Base-by-base conservation (phyloP, 2,797 vertebrate genomes). In the Anolis apletophallus region DNA sequence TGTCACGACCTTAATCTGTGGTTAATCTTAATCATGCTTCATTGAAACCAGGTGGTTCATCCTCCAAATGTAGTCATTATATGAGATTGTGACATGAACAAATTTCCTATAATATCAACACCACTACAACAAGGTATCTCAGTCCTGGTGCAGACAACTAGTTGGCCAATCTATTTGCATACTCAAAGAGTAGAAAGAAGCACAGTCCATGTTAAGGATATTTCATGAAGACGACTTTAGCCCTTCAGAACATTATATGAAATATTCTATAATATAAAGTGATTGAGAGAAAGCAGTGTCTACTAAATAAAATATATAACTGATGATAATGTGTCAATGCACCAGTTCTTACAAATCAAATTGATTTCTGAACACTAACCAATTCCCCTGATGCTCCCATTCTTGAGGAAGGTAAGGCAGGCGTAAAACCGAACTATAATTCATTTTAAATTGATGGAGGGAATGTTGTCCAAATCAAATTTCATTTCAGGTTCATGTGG, bases 401-500 rank as follows among this genome's bases (percentile, higher is more conserved):
- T 46, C 46, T 46, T 26, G 34, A 46, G 26, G 34, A 73, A 40
- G 54, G 17, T 46, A 12, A 21, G 23, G 4, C 21, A 72, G 34
- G 16, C 26, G 19, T 57, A 82, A 3, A 32, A 26, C 34, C 32
- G 52, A 71, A 34, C 52, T 23, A 19, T 29, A 89, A 59, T 1
- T 50, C 23, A 0, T 59, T 68, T 78, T 21, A 13, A n/a, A 52
- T 52, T 17, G 71, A 86, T 83, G 23, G 3, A 29, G 9, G 12
- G 3, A 61, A 5, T 1, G 0, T 57, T 75, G 83, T 79, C 67
- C 13, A 73, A 76, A 71, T 83, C 40, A 84, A 14, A 80, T 72
- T 73, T 5, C 71, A 52, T 71, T 79, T 79, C 78, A 78, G 68
- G 68, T 77, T 82, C 26, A 50, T 76, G 77, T 64, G n/a, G 46